Evolutionary conservation across 2,113 vertebrate species (phyloP), one percentile per base, ranked within the genome.

Genomic region (Indicator maculatus): DNA sequence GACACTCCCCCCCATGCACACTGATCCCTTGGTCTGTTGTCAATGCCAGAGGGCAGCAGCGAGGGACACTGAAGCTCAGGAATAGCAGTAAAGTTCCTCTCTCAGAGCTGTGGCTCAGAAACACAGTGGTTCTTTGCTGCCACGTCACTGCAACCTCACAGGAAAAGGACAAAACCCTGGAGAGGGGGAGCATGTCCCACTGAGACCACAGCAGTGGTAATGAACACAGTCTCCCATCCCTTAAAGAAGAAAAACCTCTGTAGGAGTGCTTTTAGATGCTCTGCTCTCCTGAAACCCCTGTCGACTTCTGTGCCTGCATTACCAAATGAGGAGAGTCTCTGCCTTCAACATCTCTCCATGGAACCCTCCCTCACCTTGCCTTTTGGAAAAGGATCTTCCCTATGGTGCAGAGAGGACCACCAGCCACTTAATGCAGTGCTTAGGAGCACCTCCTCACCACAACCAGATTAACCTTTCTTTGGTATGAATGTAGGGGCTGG

Each of bases 21-120:
- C 0, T 0, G 53, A n/a, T 78, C 53, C 58, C 73, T 59, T 9
- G 28, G 39, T 47, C 44, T 8, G 24, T 20, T 1, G 0, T 20
- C 31, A 79, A 0, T 85, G 80, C 30, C 78, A 71, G 79, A 73
- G 36, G 69, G 59, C 45, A 88, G 79, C 56, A 59, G 21, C 5
- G 75, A 88, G 36, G 64, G 89, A 52, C 56, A 52, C 0, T 0
- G 24, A 47, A 83, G 15, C 24, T 60, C 65, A 86, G 26, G 44
- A 26, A 9, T 1, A 83, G 36, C 3, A 73, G 16, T 18, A 8
- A 47, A 70, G 64, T 31, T 38, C n/a, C 20, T 71, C 2, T 0
- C 63, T 60, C 39, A 47, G 60, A 65, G 11, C 1, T 50, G 19
- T 16, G 23, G 58, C 38, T 39, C 59, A 44, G 53, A 50, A 76